Conservation (phyloP, 2,888 invertebrate species). For the Melikaiella ostensackeni region DNA sequence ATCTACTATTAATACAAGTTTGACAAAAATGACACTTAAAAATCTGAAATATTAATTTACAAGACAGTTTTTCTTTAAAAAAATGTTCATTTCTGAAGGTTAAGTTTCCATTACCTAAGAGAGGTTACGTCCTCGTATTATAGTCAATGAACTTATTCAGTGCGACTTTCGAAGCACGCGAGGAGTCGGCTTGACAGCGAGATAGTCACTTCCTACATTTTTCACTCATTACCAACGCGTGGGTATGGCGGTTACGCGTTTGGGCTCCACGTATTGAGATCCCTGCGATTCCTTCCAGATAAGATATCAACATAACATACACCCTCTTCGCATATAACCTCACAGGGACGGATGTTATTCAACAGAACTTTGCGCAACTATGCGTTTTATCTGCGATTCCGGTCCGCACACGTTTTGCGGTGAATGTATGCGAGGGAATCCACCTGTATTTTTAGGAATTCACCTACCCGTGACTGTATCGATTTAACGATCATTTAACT, state of each 20-base stretch:
- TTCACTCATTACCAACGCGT: conserved; percentile 55
- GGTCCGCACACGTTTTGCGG: conserved; percentile 46
- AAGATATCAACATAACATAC: conserved; percentile 46
- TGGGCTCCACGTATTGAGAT: conserved; percentile 40
- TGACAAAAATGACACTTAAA: too few relatives aligned
- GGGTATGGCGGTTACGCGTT: conserved; percentile 53
- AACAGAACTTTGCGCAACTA: conserved; percentile 53
- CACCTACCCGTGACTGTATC: conserved; percentile 63
- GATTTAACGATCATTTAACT: conserved; percentile 68
- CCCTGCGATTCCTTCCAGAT: conserved; percentile 43
- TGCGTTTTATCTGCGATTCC: conserved; percentile 55
- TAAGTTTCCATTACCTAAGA: not conserved
- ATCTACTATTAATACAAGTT: too few relatives aligned
- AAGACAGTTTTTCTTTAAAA: not conserved
- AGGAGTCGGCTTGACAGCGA: conserved; percentile 29
- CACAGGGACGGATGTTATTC: conserved; percentile 54
- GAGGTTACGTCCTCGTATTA: not conserved
- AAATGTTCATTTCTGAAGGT: conserved; percentile 7
- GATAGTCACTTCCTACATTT: conserved; percentile 50
- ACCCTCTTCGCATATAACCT: conserved; percentile 43
- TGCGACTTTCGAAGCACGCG: conserved; percentile 21
- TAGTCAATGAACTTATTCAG: conserved; percentile 9
- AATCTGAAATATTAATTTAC: too few relatives aligned
- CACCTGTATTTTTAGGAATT: conserved; percentile 44
- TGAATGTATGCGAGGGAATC: conserved; percentile 41